Evolutionary conservation across 2,797 vertebrate genomes (phyloP).

Genomic region (Sparidentex hasta): DNA sequence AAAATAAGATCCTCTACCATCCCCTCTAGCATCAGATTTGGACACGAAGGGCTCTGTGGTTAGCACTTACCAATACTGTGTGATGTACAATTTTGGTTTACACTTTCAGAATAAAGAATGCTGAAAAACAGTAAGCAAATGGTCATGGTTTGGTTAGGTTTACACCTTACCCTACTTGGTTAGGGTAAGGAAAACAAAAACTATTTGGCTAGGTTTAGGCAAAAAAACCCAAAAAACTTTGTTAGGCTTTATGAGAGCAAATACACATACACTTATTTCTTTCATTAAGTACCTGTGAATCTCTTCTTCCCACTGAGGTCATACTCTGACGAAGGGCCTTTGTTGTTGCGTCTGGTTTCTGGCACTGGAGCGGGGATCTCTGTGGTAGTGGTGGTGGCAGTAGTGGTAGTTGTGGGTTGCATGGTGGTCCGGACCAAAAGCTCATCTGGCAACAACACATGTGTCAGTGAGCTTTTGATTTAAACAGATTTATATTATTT

Average conservation of each 20-base stretch:
- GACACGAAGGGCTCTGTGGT: no score
- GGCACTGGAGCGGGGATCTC: conserved; percentile 51
- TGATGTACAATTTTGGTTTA: no score
- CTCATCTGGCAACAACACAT: conserved; percentile 82
- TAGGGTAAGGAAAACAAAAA: no score
- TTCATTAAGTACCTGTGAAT: conserved; percentile 89
- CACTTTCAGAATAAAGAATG: no score
- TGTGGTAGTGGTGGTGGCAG: conserved; percentile 55
- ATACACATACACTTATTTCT: conserved; percentile 1
- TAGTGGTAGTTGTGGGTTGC: conserved; percentile 63
- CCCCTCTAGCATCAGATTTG: no score
- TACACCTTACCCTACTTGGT: no score
- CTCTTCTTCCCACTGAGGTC: conserved; percentile 93
- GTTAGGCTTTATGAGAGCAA: background rate
- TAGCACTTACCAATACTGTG: no score
- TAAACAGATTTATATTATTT: conserved; percentile 29
- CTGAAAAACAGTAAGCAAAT: no score
- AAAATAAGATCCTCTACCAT: no score
- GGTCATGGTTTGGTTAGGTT: no score
- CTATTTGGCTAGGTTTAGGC: no score
- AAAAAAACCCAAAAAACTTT: no score
- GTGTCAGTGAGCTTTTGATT: conserved; percentile 52
- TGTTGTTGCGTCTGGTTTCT: conserved; percentile 72
- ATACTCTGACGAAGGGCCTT: conserved; percentile 88
- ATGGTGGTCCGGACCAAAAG: conserved; percentile 86